Base-by-base conservation (phyloP, 2,797 vertebrate species). In the Coregonus suidteri region DNA sequence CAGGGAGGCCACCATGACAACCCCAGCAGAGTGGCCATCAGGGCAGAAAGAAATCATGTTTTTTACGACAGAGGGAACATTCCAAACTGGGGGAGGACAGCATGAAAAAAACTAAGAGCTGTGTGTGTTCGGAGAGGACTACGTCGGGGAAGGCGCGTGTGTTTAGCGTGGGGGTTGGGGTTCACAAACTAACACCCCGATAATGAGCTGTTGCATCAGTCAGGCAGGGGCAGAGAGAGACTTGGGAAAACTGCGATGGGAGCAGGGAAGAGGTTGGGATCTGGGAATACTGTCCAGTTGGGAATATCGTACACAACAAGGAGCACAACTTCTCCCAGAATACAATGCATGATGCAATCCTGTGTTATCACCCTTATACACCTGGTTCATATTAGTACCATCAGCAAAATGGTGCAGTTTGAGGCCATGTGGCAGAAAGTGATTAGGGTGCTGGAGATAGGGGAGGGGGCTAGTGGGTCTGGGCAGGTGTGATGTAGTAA, bases 11-110 rank as follows among this genome's bases (percentile, higher is more conserved):
- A 54, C 91, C 90, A 93, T 89, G 25, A 25, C 25, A 25, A 25
- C 7, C 92, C 25, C 34, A 75, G 79, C 69, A 77, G 3, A 6
- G 87, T 83, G 81, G 78, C 59, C 5, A 1, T 25, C 59, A 62
- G 68, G 73, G 59, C 69, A 84, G 79, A 80, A 80, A 84, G 85
- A 83, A 79, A 90, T 2, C 11, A 87, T 83, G 82, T 77, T 81
- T 92, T 41, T 94, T 92, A 94, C 85, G 84, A 87, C 76, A n/a
- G 3, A 16, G 52, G 69, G 47, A 81, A 76, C 37, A 75, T 75
- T 75, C 77, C 77, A 62, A 47, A 79, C 65, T 62, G 80, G 37
- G 6, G 47, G 2, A n/a, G 62, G 71, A 18, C 14, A 6, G 6
- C 7, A 4, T 9, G 41, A 62, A 72, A 31, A 37, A 13, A 30